A percentile compares a stretch with the other conserved stretches of the same genome.
phyloP scores from a whole-genome alignment of 1,140 invertebrate species.

The Sycobia sp. region DNA sequence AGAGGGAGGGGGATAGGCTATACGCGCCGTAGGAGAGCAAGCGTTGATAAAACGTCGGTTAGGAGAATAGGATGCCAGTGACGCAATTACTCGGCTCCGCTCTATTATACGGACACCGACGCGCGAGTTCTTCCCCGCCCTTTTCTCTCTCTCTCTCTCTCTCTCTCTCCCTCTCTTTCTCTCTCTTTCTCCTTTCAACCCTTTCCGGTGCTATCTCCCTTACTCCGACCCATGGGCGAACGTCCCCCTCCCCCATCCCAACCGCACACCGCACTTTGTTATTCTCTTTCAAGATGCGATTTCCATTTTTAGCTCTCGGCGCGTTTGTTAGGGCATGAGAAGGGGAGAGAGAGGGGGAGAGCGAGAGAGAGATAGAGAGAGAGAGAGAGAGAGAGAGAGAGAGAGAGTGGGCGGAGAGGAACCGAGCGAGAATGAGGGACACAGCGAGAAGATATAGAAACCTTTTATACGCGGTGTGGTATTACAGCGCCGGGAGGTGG shows the following conservation, averaged over 20 bases:
- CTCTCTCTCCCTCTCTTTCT: not conserved
- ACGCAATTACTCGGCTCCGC: conserved; percentile 7
- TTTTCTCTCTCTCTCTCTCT: too few relatives aligned
- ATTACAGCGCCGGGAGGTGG: not conserved
- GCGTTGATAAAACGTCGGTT: conserved; percentile 13
- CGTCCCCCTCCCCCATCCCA: not conserved
- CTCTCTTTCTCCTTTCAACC: not conserved
- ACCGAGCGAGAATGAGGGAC: too few relatives aligned
- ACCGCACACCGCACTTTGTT: not conserved
- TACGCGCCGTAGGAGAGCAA: too few relatives aligned
- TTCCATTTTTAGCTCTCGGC: conserved; percentile 18
- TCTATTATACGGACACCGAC: not conserved
- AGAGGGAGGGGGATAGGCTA: too few relatives aligned
- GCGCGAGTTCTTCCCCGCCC: too few relatives aligned
- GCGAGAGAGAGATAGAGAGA: too few relatives aligned
- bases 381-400: too few relatives aligned
- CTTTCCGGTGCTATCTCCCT: too few relatives aligned
- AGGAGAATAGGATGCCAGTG: not conserved
- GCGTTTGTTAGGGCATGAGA: not conserved
- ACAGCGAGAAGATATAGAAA: not conserved
- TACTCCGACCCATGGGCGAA: not conserved
- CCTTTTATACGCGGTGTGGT: too few relatives aligned
- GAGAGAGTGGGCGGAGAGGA: not conserved
- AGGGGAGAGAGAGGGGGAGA: too few relatives aligned
- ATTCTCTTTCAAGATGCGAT: conserved; percentile 14